A percentile compares a stretch with the other conserved stretches of the same genome.
These are phyloP conservation scores for Spheniscus mendiculus DNA, from an alignment of 2,113 vertebrate species.

Conservation along the genomic window DNA sequence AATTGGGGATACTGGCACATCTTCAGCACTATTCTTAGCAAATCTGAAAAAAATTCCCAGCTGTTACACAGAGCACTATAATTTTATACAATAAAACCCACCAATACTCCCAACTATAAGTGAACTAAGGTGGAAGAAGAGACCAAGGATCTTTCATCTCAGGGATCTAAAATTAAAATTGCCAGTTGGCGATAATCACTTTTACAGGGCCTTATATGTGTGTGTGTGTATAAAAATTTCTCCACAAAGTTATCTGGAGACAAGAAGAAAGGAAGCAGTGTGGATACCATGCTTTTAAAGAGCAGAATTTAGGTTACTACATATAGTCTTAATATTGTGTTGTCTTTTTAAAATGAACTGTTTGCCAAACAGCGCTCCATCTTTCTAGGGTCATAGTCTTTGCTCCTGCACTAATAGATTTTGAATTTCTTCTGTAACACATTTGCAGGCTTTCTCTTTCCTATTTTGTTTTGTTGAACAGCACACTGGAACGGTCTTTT, in stretches of 20 bases:
- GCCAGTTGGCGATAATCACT: fast-evolving
- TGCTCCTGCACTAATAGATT: not conserved
- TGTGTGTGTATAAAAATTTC: not conserved
- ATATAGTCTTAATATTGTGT: not conserved
- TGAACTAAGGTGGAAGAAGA: not conserved
- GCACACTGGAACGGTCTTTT: not conserved
- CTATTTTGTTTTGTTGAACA: not conserved
- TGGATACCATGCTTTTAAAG: not conserved
- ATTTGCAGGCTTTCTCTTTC: not conserved
- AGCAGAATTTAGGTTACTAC: not conserved
- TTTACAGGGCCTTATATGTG: not conserved
- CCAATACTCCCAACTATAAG: not conserved
- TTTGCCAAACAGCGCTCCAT: not conserved
- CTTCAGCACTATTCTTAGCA: not conserved
- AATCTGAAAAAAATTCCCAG: not conserved
- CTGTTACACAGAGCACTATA: not conserved
- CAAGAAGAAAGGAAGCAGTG: not conserved
- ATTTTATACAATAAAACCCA: not conserved
- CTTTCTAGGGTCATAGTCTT: not conserved
- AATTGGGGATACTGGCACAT: not conserved
- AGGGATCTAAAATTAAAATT: not conserved
- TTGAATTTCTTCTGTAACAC: not conserved
- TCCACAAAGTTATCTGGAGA: not conserved
- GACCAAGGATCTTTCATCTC: not conserved
- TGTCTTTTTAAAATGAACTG: not conserved